phyloP scores from a whole-genome alignment of 92 coral and sea anemone genomes.

The Epizoanthus ramosus region DNA sequence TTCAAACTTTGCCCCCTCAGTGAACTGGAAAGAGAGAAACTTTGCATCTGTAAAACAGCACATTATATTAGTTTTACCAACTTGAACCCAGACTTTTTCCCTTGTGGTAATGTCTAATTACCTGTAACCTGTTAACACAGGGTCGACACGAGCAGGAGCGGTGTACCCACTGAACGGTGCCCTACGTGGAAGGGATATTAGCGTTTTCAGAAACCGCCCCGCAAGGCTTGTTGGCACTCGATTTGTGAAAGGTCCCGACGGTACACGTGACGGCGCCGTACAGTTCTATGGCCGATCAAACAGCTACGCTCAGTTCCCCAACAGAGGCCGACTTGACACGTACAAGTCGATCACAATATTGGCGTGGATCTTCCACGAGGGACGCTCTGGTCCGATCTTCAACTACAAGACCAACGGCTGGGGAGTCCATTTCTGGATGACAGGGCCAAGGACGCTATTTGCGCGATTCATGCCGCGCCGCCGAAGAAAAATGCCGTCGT shows the following conservation, averaged over 20 bases:
- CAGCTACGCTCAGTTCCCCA: conserved; percentile 27
- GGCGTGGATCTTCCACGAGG: conserved; percentile 23
- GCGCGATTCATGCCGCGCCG: conserved; percentile 26
- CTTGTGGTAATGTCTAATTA: no score
- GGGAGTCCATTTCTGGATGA: conserved; percentile 16
- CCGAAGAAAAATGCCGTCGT: neutral
- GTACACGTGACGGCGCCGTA: conserved; percentile 17
- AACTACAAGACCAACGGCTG: conserved; percentile 15
- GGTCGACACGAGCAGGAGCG: conserved; percentile 9
- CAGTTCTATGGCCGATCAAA: neutral
- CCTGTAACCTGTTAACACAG: neutral
- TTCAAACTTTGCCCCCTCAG: no score
- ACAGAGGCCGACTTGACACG: conserved; percentile 19
- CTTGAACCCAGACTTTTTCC: no score
- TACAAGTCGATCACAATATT: conserved; percentile 15
- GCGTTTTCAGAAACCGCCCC: conserved; percentile 17
- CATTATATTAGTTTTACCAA: no score
- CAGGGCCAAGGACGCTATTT: neutral
- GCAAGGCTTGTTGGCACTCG: neutral
- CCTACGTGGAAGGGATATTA: conserved; percentile 10
- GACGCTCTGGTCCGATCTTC: conserved; percentile 15
- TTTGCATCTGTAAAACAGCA: no score
- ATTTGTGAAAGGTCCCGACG: conserved; percentile 23
- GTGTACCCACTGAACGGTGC: conserved; percentile 15
- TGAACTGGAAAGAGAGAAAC: no score